Conservation (phyloP, 2,888 invertebrate genomes). For the Pteria penguin region DNA sequence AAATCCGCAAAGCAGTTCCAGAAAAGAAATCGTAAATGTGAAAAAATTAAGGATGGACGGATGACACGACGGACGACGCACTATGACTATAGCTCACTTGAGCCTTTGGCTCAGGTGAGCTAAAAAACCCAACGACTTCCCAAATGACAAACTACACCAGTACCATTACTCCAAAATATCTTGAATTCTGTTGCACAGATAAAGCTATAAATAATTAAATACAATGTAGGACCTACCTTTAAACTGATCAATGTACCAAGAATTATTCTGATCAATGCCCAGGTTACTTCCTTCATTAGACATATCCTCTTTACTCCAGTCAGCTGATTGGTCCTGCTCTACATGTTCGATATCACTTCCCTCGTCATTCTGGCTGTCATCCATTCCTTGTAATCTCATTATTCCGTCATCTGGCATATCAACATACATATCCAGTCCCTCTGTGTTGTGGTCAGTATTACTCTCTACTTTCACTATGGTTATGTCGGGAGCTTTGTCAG, state of each 20-base stretch:
- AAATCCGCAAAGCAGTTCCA: no score
- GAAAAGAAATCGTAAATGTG: no score
- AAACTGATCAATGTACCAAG: slow-evolving; percentile 51
- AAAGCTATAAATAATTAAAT: no score
- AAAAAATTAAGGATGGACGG: no score
- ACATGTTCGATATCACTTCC: slow-evolving; percentile 41
- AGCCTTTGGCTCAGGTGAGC: no score
- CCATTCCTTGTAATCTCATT: slow-evolving; percentile 29
- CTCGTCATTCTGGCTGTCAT: slow-evolving; percentile 35
- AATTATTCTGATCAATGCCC: slow-evolving; percentile 40
- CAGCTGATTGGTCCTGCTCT: slow-evolving; percentile 34
- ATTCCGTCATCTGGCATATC: slow-evolving; percentile 39
- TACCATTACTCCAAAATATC: background rate
- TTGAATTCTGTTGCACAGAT: background rate
- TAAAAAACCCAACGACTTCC: no score
- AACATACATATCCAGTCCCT: slow-evolving; percentile 43
- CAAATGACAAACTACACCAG: no score
- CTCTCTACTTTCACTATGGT: slow-evolving; percentile 47
- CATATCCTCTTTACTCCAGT: slow-evolving; percentile 25
- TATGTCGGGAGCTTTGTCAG: slow-evolving; percentile 39
- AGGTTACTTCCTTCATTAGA: slow-evolving; percentile 41
- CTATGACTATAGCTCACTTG: no score
- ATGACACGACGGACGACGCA: no score
- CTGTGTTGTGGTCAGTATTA: slow-evolving; percentile 16
- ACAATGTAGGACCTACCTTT: slow-evolving; percentile 46